Conservation (phyloP, 2,888 invertebrate species). For the Ormyrus rosae region DNA sequence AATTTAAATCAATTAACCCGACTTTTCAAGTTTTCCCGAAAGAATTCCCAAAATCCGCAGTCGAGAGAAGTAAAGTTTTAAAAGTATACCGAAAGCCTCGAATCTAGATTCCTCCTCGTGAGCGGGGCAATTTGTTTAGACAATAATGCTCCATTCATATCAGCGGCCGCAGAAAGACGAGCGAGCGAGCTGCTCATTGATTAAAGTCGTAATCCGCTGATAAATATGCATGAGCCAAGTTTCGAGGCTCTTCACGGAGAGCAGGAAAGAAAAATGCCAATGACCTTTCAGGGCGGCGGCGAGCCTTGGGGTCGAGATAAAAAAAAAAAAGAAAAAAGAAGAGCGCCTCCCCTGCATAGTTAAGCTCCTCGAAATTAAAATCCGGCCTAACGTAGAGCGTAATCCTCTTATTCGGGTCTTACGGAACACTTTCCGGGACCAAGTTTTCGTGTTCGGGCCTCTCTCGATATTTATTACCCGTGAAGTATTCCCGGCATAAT, state of each 20-base stretch:
- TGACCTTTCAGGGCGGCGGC: constrained; percentile 20
- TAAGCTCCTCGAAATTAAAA: constrained; percentile 40
- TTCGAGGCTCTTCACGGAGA: not conserved
- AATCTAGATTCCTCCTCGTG: not conserved
- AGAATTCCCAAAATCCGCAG: not conserved
- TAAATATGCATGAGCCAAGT: constrained; percentile 40
- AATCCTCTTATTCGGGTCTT: constrained; percentile 39
- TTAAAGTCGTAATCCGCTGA: constrained; percentile 17
- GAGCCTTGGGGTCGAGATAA: not conserved
- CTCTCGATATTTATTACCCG: constrained; percentile 40
- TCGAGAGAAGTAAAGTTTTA: not conserved
- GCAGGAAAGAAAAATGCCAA: constrained; percentile 18
- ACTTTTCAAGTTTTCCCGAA: not conserved
- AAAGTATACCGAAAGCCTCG: not conserved
- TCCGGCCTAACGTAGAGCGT: constrained; percentile 27
- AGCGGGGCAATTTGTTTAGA: constrained; percentile 29
- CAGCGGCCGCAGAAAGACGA: not conserved
- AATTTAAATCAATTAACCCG: too few relatives aligned
- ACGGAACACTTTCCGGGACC: not conserved
- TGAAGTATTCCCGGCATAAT: constrained; percentile 30
- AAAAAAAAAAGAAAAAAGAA: constrained; percentile 7
- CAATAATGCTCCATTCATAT: constrained; percentile 11
- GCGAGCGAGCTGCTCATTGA: constrained; percentile 24
- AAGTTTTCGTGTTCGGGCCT: constrained; percentile 6
- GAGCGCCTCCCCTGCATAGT: not conserved